Percentiles rank a stretch among this genome's conserved stretches.
These are phyloP conservation scores for Mythimna ferrago DNA, from an alignment of 2,888 invertebrate genomes.

Conservation along the genomic window DNA sequence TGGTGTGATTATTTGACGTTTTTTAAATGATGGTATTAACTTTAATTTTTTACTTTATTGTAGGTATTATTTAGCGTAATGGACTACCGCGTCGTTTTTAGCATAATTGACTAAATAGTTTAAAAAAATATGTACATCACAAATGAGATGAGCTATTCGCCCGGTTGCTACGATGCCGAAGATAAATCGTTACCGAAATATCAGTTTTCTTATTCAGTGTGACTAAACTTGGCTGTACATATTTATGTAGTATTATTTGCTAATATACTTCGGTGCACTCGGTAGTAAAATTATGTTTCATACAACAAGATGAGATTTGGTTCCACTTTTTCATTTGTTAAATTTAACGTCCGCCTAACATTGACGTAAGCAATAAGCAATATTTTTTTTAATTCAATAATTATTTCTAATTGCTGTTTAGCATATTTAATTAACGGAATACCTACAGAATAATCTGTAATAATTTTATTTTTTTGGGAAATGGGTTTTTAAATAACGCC, in stretches of 20 bases:
- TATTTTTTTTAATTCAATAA: conserved; percentile 65
- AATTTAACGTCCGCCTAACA: conserved; percentile 79
- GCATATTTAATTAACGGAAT: conserved; percentile 51
- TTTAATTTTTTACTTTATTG: conserved; percentile 61
- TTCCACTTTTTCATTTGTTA: conserved; percentile 41
- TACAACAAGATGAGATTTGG: conserved; percentile 42
- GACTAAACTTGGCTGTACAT: conserved; percentile 60
- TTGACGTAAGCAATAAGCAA: conserved; percentile 77
- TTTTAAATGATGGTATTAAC: conserved; percentile 58
- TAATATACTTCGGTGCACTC: conserved; percentile 40
- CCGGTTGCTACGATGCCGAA: conserved; percentile 73
- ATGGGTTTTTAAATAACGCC: conserved; percentile 62
- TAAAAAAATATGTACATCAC: conserved; percentile 77
- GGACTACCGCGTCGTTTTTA: conserved; percentile 67
- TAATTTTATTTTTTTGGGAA: conserved; percentile 57
- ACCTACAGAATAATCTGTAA: conserved; percentile 60
- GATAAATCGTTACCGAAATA: conserved; percentile 79
- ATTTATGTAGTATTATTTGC: conserved; percentile 62
- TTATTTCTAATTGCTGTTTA: conserved; percentile 58
- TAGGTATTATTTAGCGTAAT: conserved; percentile 67
- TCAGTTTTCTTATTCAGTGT: conserved; percentile 62
- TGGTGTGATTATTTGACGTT: conserved; percentile 66
- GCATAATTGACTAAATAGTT: conserved; percentile 79
- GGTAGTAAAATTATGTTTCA: conserved; percentile 53
- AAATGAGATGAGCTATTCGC: conserved; percentile 71